Conservation (phyloP, 2,888 invertebrate genomes). For the Ectemnius lituratus region DNA sequence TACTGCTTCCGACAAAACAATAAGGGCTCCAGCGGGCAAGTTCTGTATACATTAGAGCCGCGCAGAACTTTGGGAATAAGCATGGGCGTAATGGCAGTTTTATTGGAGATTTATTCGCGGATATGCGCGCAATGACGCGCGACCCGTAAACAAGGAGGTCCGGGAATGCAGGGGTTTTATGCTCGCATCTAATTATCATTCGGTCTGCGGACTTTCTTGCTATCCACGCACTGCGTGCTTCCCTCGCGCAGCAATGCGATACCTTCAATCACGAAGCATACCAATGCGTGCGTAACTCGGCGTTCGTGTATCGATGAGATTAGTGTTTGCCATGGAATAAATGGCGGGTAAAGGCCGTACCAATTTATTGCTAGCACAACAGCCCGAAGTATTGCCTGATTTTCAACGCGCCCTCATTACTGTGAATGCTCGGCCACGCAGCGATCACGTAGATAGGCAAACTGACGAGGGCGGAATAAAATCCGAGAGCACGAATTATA, state of each 20-base stretch:
- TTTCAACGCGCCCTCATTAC: constrained; percentile 2
- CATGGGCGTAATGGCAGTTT: constrained; percentile 72
- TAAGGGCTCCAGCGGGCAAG: constrained; percentile 47
- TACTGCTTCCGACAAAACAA: constrained; percentile 58
- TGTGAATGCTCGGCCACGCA: neutral
- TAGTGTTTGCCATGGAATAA: too few species aligned
- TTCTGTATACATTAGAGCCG: constrained; percentile 59
- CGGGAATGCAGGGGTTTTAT: constrained; percentile 53
- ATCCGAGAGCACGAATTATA: constrained; percentile 7
- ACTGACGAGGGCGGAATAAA: constrained; percentile 5
- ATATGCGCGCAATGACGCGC: constrained; percentile 70
- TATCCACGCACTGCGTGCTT: constrained; percentile 21
- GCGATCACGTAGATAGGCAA: neutral
- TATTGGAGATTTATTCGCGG: constrained; percentile 71
- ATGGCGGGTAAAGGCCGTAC: neutral
- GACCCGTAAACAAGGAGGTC: constrained; percentile 72
- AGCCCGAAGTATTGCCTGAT: neutral
- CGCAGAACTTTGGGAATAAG: constrained; percentile 69
- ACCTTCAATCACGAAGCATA: too few species aligned
- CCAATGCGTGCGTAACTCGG: neutral
- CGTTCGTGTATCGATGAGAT: too few species aligned
- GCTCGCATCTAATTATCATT: constrained; percentile 60
- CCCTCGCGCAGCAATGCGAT: constrained; percentile 19
- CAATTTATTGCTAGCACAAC: neutral
- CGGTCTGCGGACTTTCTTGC: constrained; percentile 24